A percentile compares a stretch with the other conserved stretches of the same genome.
Evolutionary conservation across 2,888 invertebrate genomes (phyloP).

Genomic region (Heterodera filipjevi): DNA sequence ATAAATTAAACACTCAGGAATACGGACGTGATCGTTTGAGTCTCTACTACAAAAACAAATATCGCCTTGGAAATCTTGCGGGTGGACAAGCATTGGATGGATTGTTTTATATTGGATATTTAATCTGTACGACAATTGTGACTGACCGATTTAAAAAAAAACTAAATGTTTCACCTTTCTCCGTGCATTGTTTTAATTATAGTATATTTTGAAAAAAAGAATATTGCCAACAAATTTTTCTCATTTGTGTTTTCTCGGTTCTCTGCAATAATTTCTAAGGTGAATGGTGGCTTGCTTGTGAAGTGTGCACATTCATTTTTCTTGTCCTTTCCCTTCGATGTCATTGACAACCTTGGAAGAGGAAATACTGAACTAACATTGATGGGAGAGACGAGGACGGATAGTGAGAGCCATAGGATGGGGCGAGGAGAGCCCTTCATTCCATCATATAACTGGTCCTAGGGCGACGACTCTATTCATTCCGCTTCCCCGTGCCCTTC

Average conservation of each 20-base stretch:
- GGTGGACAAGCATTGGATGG: background rate
- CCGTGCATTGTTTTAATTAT: too few relatives aligned
- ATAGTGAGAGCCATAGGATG: too few relatives aligned
- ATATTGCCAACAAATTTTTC: too few relatives aligned
- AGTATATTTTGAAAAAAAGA: too few relatives aligned
- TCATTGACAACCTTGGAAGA: background rate
- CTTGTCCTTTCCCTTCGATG: background rate
- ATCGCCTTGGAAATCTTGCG: constrained; percentile 44
- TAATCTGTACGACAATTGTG: too few relatives aligned
- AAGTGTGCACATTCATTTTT: background rate
- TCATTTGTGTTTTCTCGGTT: too few relatives aligned
- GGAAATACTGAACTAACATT: background rate
- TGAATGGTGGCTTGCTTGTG: background rate
- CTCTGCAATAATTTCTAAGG: too few relatives aligned
- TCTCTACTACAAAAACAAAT: constrained; percentile 55
- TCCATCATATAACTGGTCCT: background rate
- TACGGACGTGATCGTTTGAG: constrained; percentile 60
- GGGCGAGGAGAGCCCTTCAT: background rate
- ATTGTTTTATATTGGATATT: background rate
- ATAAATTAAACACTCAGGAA: constrained; percentile 43
- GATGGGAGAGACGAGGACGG: background rate
- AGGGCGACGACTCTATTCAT: too few relatives aligned
- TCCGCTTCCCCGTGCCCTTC: too few relatives aligned
- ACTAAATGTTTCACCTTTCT: too few relatives aligned
- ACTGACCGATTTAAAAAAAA: too few relatives aligned